These are phyloP conservation scores for Sylvia borin DNA, from an alignment of 2,797 vertebrate species.

Conservation along the genomic window DNA sequence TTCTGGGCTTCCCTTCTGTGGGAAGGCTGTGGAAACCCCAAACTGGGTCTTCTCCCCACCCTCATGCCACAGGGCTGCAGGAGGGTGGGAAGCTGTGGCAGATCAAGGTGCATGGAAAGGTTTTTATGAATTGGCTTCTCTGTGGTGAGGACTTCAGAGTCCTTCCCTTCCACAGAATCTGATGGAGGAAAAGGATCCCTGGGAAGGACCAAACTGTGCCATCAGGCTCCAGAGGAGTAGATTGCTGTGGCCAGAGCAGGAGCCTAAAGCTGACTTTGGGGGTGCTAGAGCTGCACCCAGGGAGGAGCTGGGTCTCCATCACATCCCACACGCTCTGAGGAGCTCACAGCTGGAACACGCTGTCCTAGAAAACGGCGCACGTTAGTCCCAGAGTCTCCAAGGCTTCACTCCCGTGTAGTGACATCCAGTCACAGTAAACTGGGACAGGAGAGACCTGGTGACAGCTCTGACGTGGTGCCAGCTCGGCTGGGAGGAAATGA, in stretches of 20 bases:
- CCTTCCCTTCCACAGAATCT: neutral
- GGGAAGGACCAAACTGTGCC: neutral
- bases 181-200: neutral
- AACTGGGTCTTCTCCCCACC: neutral
- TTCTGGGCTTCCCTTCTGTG: neutral
- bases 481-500: neutral
- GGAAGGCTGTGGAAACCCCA: neutral
- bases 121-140: neutral
- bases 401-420: neutral
- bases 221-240: neutral
- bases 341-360: slow-evolving; percentile 45
- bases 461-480: neutral
- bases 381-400: slow-evolving; percentile 37
- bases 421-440: slow-evolving; percentile 10
- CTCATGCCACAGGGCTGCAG: neutral
- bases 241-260: neutral
- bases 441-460: slow-evolving; percentile 48
- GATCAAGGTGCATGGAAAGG: neutral
- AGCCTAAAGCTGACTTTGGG: neutral
- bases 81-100: neutral
- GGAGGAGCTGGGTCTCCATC: neutral
- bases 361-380: slow-evolving; percentile 11
- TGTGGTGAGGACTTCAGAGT: neutral
- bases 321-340: neutral
- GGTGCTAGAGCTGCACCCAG: neutral